A percentile compares a stretch with the other conserved stretches of the same genome.
Conservation (phyloP, 2,113 vertebrate species). For the Thermophis baileyi region DNA sequence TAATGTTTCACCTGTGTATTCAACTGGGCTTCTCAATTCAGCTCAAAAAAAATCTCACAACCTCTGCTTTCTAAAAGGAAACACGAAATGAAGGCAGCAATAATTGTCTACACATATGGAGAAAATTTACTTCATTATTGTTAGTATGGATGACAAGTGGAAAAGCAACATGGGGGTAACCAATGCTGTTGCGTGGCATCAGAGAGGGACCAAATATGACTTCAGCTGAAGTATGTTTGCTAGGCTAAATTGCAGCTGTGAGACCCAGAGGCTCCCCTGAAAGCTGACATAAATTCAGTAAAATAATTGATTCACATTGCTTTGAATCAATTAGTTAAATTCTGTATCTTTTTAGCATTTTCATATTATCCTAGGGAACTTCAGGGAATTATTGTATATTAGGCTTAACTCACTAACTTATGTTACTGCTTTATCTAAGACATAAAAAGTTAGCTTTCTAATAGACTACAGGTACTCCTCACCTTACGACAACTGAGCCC, state of each 20-base stretch:
- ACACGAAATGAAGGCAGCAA: conserved; percentile 54
- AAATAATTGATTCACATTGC: conserved; percentile 54
- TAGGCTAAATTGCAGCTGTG: conserved; percentile 58
- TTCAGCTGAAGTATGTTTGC: conserved; percentile 56
- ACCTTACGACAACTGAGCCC: no score
- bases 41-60: neutral
- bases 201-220: conserved; percentile 41
- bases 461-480: neutral
- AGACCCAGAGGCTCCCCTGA: conserved; percentile 59
- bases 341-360: conserved; percentile 55
- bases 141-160: conserved; percentile 45
- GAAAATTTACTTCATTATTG: conserved; percentile 48
- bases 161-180: conserved; percentile 35
- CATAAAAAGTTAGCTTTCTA: neutral
- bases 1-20: conserved; percentile 32
- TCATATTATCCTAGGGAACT: neutral
- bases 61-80: conserved; percentile 9
- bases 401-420: conserved; percentile 8
- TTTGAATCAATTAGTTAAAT: conserved; percentile 64
- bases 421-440: neutral
- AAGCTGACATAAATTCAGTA: conserved; percentile 62
- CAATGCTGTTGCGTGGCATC: conserved; percentile 21
- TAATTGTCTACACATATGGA: conserved; percentile 51
- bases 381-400: neutral
- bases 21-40: conserved; percentile 51